Evolutionary conservation across 2,888 invertebrate species (phyloP).

Genomic region (Dermolepida albohirtum): DNA sequence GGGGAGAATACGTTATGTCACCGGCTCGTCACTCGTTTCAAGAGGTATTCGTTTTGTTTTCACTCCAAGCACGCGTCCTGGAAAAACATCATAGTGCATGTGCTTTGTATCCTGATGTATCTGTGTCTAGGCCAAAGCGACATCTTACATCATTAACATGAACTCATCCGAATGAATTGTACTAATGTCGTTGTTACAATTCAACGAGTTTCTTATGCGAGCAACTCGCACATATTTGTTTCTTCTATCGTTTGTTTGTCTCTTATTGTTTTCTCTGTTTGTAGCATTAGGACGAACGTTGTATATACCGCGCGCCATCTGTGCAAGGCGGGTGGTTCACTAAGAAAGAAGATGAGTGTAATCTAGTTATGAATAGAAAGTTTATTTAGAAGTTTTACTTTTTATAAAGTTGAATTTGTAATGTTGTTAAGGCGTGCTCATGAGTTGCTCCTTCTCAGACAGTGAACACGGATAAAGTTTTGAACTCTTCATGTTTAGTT

Average conservation of each 20-base stretch:
- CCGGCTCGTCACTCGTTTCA: constrained; percentile 34
- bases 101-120: constrained; percentile 16
- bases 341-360: constrained; percentile 21
- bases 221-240: constrained; percentile 31
- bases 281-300: constrained; percentile 14
- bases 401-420: constrained; percentile 39
- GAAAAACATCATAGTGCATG: constrained; percentile 18
- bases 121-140: constrained; percentile 38
- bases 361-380: constrained; percentile 49
- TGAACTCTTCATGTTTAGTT: constrained; percentile 24
- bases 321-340: neutral
- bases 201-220: constrained; percentile 33
- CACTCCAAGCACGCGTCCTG: constrained; percentile 12
- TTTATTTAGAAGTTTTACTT: constrained; percentile 46
- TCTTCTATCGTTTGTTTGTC: constrained; percentile 30
- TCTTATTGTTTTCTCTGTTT: constrained; percentile 17
- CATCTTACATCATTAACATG: constrained; percentile 54
- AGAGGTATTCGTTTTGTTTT: constrained; percentile 39
- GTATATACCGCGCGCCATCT: constrained; percentile 6
- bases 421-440: constrained; percentile 33
- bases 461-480: constrained; percentile 29
- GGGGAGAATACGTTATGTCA: constrained; percentile 37
- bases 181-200: constrained; percentile 57
- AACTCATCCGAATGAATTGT: constrained; percentile 48
- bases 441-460: constrained; percentile 25